Percentiles rank a stretch among this genome's conserved stretches.
phyloP scores from a whole-genome alignment of 2,113 vertebrate species.

The Neolamprologus tretocephalus region DNA sequence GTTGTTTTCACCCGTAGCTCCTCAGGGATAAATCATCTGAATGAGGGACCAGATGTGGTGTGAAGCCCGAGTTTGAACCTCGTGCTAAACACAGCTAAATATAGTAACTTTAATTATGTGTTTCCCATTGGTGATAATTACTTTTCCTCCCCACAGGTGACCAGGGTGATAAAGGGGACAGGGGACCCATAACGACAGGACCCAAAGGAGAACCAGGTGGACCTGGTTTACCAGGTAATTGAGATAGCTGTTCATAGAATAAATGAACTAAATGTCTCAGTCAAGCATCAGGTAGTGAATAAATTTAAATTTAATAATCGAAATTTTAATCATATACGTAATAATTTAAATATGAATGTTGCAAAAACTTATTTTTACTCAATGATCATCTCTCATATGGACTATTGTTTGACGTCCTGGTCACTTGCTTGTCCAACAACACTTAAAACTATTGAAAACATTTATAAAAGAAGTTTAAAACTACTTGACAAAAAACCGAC shows the following conservation, averaged over 20 bases:
- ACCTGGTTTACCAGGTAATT: conserved; percentile 86
- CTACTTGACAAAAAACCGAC: too few relatives aligned
- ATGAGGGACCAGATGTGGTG: background rate
- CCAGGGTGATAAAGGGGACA: conserved; percentile 86
- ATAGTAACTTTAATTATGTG: background rate
- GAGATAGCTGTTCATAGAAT: background rate
- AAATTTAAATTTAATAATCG: too few relatives aligned
- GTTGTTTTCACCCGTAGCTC: background rate
- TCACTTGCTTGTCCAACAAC: too few relatives aligned
- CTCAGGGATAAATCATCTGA: background rate
- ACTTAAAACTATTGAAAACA: too few relatives aligned
- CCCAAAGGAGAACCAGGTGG: conserved; percentile 82
- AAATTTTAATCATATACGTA: too few relatives aligned
- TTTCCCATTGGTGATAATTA: background rate
- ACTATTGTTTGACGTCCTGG: too few relatives aligned
- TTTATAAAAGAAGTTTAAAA: too few relatives aligned
- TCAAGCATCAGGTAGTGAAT: background rate
- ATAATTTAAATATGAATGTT: too few relatives aligned
- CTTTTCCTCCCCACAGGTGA: conserved; percentile 74
- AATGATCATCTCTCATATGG: too few relatives aligned
- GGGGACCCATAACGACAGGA: conserved; percentile 81
- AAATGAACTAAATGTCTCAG: background rate
- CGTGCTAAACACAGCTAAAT: background rate
- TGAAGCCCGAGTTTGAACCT: background rate
- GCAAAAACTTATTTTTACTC: too few relatives aligned